Conservation (phyloP, 2,888 invertebrate genomes). For the Agapostemon virescens region DNA sequence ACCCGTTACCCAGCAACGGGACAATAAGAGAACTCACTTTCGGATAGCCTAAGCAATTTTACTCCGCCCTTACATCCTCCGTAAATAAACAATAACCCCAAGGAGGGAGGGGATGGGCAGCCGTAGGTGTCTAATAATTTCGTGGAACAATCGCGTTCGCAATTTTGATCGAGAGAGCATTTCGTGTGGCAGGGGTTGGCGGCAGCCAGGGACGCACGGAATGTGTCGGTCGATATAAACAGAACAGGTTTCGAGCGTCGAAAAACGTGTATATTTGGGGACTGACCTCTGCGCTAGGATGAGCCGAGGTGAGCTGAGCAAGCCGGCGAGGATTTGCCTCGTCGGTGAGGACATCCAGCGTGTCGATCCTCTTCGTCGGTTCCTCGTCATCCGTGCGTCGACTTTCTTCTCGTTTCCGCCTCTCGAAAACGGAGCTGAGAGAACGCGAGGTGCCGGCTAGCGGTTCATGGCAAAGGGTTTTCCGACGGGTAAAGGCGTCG, state of each 20-base stretch:
- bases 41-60: not conserved
- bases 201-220: not conserved
- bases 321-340: not conserved
- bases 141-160: not conserved
- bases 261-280: not conserved
- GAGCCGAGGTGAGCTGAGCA: not conserved
- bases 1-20: no score
- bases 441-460: constrained; percentile 29
- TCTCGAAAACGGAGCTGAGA: not conserved
- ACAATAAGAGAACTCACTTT: not conserved
- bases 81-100: not conserved
- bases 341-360: constrained; percentile 23
- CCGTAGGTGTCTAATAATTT: not conserved
- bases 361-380: constrained; percentile 11
- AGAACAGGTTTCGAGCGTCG: not conserved
- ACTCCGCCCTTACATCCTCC: not conserved
- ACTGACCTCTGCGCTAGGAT: constrained; percentile 30
- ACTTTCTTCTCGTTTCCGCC: not conserved
- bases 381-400: constrained; percentile 19
- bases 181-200: not conserved
- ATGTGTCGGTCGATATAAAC: constrained; percentile 11
- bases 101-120: not conserved
- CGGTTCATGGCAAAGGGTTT: not conserved
- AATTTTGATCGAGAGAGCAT: not conserved
- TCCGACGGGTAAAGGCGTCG: not conserved